Evolutionary conservation across 1,140 invertebrate genomes (phyloP).

Genomic region (Elysia chlorotica): DNA sequence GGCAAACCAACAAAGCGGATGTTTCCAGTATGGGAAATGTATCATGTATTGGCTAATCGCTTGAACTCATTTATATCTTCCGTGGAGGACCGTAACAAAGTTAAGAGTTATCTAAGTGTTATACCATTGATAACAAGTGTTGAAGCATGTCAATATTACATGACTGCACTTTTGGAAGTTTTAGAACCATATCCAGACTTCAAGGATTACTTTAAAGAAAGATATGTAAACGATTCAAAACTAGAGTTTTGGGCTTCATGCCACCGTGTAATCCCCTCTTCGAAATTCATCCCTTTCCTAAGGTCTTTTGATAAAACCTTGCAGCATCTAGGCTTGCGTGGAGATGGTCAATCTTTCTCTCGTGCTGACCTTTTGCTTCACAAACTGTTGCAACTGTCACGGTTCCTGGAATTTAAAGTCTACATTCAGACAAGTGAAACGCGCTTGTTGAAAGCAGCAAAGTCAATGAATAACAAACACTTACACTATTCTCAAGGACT

Average conservation of each 20-base stretch:
- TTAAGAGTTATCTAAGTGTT: background rate
- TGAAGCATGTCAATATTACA: background rate
- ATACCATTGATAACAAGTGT: background rate
- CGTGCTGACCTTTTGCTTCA: constrained; percentile 7
- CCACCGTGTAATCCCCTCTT: background rate
- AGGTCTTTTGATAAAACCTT: background rate
- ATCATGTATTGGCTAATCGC: background rate
- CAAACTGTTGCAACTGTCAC: background rate
- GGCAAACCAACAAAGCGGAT: background rate
- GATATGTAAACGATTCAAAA: constrained; percentile 1
- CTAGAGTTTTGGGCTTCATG: constrained; percentile 10
- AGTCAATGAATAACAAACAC: constrained; percentile 4
- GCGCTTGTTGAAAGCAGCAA: background rate
- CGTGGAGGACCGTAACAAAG: background rate
- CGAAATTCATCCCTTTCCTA: constrained; percentile 4
- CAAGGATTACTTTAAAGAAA: background rate
- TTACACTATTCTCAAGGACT: background rate
- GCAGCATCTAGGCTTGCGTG: background rate
- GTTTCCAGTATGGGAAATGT: constrained; percentile 5
- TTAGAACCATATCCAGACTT: constrained; percentile 4
- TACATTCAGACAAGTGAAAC: background rate
- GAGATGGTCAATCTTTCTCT: background rate
- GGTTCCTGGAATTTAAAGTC: constrained; percentile 11
- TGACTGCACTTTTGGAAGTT: background rate
- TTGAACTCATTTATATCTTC: background rate